Evolutionary conservation across 2,113 vertebrate genomes (phyloP), one percentile per base, ranked within the genome.

Genomic region (Tyto alba): DNA sequence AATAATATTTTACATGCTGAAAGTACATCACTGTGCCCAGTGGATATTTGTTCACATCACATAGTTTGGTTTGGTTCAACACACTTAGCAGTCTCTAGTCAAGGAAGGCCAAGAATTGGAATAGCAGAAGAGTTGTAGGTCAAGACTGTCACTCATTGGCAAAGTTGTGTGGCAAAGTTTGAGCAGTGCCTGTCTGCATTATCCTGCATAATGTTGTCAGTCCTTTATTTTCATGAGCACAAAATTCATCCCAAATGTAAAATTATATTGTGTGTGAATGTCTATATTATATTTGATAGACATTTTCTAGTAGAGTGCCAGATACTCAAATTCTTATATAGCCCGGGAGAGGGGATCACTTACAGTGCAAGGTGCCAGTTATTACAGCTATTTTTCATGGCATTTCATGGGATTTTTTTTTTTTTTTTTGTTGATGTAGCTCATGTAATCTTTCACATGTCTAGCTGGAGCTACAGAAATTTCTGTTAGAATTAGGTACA

Each of bases 231-330:
- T 95, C 85, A 84, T 52, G 73, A 66, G 72, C 68, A 85, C 45
- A 86, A 85, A 95, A 53, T 30, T 92, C 38, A 89, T 85, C 67
- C 73, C 75, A 85, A 94, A 96, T 91, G 55, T 89, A 91, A 96
- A 93, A 87, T 85, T n/a, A 36, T 84, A 85, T 75, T 76, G 38
- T 16, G 30, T 92, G 67, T 85, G 60, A 87, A 90, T 87, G 18
- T 90, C 81, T 91, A 6, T 77, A 34, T 57, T 83, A 23, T 66
- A 59, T 40, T 71, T 89, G 92, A 87, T 64, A 57, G 84, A 91
- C 13, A 1, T 71, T 85, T 83, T 75, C 56, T 57, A 47, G 10
- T 32, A 57, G 57, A 92, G 72, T 79, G 69, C 53, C 88, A 89
- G 48, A 79, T 78, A 90, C 53, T 75, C 76, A 57, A 90, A 59